These are phyloP conservation scores for Epirrhoe tristata DNA, from an alignment of 2,888 invertebrate genomes.

Conservation along the genomic window DNA sequence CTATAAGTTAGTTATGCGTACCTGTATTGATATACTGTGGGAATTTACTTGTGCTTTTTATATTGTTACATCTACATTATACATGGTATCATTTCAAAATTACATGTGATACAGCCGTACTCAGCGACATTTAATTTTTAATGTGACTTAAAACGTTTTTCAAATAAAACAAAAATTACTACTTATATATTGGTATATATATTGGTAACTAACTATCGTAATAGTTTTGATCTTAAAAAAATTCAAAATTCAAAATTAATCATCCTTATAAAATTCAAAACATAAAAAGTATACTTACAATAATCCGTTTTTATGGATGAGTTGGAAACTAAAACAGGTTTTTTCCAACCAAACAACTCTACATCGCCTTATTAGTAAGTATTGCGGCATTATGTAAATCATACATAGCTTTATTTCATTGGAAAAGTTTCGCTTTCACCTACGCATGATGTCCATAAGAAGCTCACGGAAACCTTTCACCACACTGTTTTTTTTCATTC, in stretches of 20 bases:
- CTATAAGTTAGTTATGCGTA: constrained; percentile 34
- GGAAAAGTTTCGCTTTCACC: not conserved
- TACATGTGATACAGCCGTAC: not conserved
- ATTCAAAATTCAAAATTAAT: too few relatives aligned
- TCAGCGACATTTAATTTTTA: too few relatives aligned
- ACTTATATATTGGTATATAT: too few relatives aligned
- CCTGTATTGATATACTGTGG: constrained; percentile 32
- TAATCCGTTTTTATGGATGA: not conserved
- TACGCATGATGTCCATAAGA: not conserved
- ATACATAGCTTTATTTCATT: not conserved
- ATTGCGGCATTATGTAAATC: not conserved
- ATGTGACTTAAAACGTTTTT: too few relatives aligned
- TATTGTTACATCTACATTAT: constrained; percentile 2
- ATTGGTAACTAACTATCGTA: too few relatives aligned
- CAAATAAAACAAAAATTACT: too few relatives aligned
- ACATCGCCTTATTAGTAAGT: not conserved
- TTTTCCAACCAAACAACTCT: not conserved
- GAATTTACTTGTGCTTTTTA: constrained; percentile 25
- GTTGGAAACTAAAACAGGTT: not conserved
- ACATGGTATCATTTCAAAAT: not conserved
- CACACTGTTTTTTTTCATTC: not conserved
- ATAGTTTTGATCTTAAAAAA: too few relatives aligned
- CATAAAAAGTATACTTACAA: too few relatives aligned
- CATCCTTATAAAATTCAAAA: too few relatives aligned
- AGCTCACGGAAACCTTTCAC: not conserved